Conservation (phyloP, 2,797 vertebrate species). For the Rallus crepitans region DNA sequence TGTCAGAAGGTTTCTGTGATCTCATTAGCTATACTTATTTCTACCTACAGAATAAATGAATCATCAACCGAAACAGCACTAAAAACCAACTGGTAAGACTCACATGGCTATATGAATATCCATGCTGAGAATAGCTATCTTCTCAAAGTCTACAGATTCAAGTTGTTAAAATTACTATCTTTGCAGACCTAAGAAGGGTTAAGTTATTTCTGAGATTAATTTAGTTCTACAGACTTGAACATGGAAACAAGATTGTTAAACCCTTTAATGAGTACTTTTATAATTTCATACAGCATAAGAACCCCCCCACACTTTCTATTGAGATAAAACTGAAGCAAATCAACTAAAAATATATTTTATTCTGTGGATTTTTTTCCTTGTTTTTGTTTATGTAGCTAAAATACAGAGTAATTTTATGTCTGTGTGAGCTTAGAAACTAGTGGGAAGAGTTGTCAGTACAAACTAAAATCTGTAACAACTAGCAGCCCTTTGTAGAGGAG, state of each 20-base stretch:
- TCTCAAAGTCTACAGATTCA: neutral
- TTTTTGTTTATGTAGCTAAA: neutral
- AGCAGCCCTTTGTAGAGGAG: neutral
- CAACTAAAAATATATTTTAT: neutral
- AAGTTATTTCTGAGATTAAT: neutral
- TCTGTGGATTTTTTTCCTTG: neutral
- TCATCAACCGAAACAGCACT: constrained; percentile 58
- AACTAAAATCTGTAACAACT: neutral
- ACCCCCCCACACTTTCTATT: neutral
- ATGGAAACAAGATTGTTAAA: neutral
- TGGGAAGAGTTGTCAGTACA: neutral
- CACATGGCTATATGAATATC: constrained; percentile 30
- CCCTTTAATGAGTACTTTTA: neutral
- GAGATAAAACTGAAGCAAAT: neutral
- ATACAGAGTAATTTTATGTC: neutral
- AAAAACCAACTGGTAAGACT: constrained; percentile 50
- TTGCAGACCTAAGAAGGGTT: constrained; percentile 2
- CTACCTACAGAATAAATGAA: constrained; percentile 70
- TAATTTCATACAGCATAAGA: neutral
- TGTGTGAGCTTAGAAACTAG: neutral
- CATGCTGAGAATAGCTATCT: neutral
- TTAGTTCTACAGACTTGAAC: neutral
- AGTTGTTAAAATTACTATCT: neutral
- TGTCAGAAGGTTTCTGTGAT: constrained; percentile 71
- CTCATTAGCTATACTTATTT: constrained; percentile 70